These are phyloP conservation scores for Sterrhoptilus dennistouni DNA, from an alignment of 2,113 vertebrate genomes.

Conservation along the genomic window DNA sequence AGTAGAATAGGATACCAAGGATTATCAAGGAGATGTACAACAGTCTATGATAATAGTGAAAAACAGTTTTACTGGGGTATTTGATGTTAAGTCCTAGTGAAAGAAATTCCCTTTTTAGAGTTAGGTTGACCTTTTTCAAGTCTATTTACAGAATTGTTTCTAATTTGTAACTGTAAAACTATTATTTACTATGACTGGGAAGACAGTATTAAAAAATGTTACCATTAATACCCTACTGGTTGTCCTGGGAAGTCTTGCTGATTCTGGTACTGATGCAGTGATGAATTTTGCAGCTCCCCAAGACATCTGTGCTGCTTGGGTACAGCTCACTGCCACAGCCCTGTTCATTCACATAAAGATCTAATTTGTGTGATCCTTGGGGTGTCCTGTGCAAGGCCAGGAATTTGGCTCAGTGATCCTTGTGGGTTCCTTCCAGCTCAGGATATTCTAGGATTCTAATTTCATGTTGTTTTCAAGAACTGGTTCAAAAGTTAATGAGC, in stretches of 20 bases:
- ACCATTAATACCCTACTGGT: conserved; percentile 54
- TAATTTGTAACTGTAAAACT: not conserved
- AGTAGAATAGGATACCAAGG: not conserved
- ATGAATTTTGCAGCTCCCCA: conserved; percentile 68
- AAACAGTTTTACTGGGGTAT: not conserved
- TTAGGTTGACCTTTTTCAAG: not conserved
- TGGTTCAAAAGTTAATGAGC: not conserved
- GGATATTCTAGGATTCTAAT: not conserved
- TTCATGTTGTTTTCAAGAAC: not conserved
- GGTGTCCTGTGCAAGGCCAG: not conserved
- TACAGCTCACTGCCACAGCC: conserved; percentile 65
- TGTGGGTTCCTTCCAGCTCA: not conserved
- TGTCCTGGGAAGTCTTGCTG: conserved; percentile 44
- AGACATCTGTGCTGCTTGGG: conserved; percentile 47
- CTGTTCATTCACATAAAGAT: not conserved
- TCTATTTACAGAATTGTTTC: not conserved
- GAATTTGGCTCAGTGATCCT: not conserved
- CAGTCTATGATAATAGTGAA: not conserved
- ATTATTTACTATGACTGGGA: not conserved
- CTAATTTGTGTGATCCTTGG: not conserved
- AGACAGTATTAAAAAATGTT: not conserved
- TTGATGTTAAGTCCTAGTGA: not conserved
- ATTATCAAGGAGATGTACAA: not conserved
- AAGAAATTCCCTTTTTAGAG: not conserved
- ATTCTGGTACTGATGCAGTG: conserved; percentile 56